Base-by-base conservation (phyloP, 2,888 invertebrate species). In the Dromius quadrimaculatus region DNA sequence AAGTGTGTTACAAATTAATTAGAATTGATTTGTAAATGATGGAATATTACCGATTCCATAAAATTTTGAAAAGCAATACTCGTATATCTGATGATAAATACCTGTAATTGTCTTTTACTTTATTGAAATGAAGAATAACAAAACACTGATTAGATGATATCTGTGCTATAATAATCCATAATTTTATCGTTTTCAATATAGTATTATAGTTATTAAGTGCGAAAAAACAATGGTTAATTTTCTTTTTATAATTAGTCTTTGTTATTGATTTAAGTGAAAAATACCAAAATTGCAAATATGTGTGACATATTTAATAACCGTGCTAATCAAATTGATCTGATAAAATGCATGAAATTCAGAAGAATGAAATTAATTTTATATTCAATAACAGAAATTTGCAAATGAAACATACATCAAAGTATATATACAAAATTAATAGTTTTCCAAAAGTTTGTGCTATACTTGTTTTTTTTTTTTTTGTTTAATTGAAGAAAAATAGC, bases 11-110 rank as follows among this genome's bases (percentile, higher is more conserved):
- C 50, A 54, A 54, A 28, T 54, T 54, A 54, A 54, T 54, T 54
- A 28, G 50, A 54, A 54, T 54, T 54, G 50, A 54, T 54, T 54
- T 28, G 50, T 54, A 54, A 54, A 54, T 50, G 50, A 50, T 54
- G 23, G 23, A 23, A 54, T 54, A 54, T 54, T 54, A 54, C 50
- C 50, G 23, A 54, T 54, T 11, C 23, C 50, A 54, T 54, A 1
- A 54, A 54, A 54, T 54, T 28, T 54, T 54, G 28, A 54, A 15
- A 54, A 28, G 15, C 50, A 1, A 28, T 28, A 22, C 22, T 13
- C 13, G 23, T 50, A 13, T 13, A 23, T 23, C 28, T 9, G 15
- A 15, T 28, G 28, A 13, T 28, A 50, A 28, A 50, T 54, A 6
- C 23, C 28, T 54, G 15, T 23, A 54, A 23, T 23, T 54, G 50